Percentiles rank a stretch among this genome's conserved stretches.
phyloP scores from a whole-genome alignment of 2,888 invertebrate species.

The Pyrochroa serraticornis region DNA sequence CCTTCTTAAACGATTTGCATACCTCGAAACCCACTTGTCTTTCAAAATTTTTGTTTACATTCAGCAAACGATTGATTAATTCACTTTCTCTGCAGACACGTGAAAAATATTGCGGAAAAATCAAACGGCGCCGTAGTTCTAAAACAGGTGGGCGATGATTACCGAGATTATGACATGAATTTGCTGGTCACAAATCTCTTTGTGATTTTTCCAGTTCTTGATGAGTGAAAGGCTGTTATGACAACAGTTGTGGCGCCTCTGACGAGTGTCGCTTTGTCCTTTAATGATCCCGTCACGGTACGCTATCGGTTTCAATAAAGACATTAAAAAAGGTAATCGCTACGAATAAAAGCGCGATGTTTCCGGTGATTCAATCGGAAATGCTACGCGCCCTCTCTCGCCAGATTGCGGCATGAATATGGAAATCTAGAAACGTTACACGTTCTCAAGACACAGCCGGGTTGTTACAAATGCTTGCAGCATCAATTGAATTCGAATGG shows the following conservation, averaged over 20 bases:
- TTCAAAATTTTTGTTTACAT: conserved; percentile 13
- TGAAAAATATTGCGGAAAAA: conserved; percentile 18
- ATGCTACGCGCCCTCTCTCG: conserved; percentile 10
- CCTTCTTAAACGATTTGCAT: conserved; percentile 8
- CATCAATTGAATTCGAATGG: conserved; percentile 26
- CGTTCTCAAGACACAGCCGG: conserved; percentile 11
- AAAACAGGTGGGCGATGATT: conserved; percentile 31
- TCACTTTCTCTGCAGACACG: conserved; percentile 23
- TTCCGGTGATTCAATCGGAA: neutral
- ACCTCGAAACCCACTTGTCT: conserved; percentile 20
- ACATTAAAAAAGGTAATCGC: neutral
- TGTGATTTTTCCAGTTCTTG: conserved; percentile 21
- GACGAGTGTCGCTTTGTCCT: conserved; percentile 23
- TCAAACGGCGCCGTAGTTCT: conserved; percentile 31
- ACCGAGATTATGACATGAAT: conserved; percentile 29
- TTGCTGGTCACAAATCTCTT: conserved; percentile 28
- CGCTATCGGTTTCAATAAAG: too few relatives aligned
- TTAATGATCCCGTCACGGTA: neutral
- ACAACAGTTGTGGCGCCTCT: conserved; percentile 40
- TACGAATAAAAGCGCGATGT: too few relatives aligned
- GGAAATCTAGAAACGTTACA: conserved; percentile 23
- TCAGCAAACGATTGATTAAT: conserved; percentile 19
- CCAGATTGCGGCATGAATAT: conserved; percentile 31
- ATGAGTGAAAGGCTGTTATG: conserved; percentile 31
- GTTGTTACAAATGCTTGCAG: conserved; percentile 4